Percentiles rank a stretch among this genome's conserved stretches.
phyloP scores from a whole-genome alignment of 2,797 vertebrate genomes.

The Sorex maritimensis region DNA sequence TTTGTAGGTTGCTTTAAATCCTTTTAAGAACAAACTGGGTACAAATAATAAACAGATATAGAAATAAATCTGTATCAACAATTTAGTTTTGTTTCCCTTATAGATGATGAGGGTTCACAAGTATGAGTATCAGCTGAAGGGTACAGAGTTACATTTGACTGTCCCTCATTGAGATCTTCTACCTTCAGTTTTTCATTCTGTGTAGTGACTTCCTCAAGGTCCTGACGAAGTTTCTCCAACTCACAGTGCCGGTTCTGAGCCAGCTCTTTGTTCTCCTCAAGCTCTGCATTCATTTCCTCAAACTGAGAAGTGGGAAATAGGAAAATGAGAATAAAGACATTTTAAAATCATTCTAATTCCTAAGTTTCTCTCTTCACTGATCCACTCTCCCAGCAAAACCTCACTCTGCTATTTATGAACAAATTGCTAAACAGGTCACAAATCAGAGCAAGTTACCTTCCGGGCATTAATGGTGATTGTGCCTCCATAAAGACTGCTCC shows the following conservation, averaged over 20 bases:
- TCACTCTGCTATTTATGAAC: background rate
- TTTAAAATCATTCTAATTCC: background rate
- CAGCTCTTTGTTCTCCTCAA: slow-evolving; percentile 98
- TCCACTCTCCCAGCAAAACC: background rate
- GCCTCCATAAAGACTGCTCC: slow-evolving; percentile 97
- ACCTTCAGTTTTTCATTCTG: slow-evolving; percentile 98
- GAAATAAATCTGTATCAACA: background rate
- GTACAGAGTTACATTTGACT: background rate
- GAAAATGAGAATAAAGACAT: slow-evolving; percentile 17
- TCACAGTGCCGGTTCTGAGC: slow-evolving; percentile 96
- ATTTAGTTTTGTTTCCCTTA: slow-evolving; percentile 29
- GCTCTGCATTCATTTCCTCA: slow-evolving; percentile 98
- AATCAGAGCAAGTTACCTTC: slow-evolving; percentile 91
- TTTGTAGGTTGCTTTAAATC: background rate
- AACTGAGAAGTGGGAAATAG: slow-evolving; percentile 90
- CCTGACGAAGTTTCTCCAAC: slow-evolving; percentile 96
- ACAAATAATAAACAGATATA: background rate
- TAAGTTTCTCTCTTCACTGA: background rate
- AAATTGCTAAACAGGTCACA: background rate
- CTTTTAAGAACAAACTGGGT: slow-evolving; percentile 2
- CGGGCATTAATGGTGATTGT: slow-evolving; percentile 98
- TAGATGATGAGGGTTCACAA: background rate
- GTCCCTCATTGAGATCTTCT: background rate
- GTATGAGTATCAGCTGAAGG: background rate
- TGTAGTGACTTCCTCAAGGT: slow-evolving; percentile 95